A percentile compares a stretch with the other conserved stretches of the same genome.
Evolutionary conservation across 1,140 invertebrate species (phyloP).

Genomic region (Aplysia californica): DNA sequence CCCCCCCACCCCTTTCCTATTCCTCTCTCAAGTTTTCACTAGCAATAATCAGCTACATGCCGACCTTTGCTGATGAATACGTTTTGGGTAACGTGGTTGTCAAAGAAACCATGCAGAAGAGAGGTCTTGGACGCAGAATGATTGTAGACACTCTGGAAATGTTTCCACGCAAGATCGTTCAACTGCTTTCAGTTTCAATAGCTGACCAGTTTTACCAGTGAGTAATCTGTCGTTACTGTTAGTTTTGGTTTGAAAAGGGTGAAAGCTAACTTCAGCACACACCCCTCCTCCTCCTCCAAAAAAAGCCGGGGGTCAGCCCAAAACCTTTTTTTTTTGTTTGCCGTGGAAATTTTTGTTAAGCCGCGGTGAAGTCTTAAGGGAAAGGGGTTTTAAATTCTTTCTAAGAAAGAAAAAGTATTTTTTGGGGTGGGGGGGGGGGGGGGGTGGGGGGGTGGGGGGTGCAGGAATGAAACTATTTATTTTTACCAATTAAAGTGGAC

Average conservation of each 20-base stretch:
- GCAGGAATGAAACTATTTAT: no score
- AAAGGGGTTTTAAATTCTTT: no score
- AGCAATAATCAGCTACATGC: conserved; percentile 3
- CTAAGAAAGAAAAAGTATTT: no score
- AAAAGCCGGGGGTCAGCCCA: background rate
- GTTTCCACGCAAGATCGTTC: background rate
- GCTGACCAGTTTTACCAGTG: conserved; percentile 20
- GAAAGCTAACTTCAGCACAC: background rate
- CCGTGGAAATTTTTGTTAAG: no score
- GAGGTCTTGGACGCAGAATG: background rate
- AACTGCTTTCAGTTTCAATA: background rate
- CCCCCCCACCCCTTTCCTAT: background rate
- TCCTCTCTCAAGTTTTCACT: background rate
- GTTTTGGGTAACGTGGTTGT: conserved; percentile 16
- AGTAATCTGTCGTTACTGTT: background rate
- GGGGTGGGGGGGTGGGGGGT: no score
- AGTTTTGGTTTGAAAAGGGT: background rate
- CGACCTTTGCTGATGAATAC: conserved; percentile 11
- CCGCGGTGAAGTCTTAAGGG: no score
- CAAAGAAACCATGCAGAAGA: background rate
- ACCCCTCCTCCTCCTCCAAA: no score
- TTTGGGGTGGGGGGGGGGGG: no score
- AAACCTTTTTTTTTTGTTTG: background rate
- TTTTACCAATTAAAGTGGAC: no score
- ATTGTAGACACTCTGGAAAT: background rate